Evolutionary conservation across 2,888 invertebrate species (phyloP), one percentile per base, ranked within the genome.

Genomic region (Yponomeuta evonymella): DNA sequence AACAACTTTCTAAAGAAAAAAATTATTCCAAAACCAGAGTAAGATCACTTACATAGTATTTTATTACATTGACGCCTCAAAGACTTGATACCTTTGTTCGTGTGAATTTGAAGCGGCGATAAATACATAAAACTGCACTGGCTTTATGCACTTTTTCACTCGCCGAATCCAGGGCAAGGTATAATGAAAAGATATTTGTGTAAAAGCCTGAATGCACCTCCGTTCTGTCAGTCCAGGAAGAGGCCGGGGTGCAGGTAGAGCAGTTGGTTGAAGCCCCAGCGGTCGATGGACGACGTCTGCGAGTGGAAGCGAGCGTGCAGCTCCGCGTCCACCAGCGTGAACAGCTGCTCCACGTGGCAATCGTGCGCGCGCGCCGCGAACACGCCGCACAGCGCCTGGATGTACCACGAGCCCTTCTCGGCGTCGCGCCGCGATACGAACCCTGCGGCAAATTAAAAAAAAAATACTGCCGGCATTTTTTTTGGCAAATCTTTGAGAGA

Each of bases 241-340:
- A 94, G 89, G 1, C 95, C 95, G 0, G 96, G 96, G 89, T 95
- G 95, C 74, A 96, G 93, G 82, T 93, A 96, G 65, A 95, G 93
- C 65, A 87, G 86, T 72, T 92, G 91, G 83, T 93, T 93, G 82
- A 96, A 95, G n/a, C 95, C 95, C 83, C 94, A 90, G 80, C 93
- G 93, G 78, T 94, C 94, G 72, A 93, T 93, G 76, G 93, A 93
- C 48, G 94, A 93, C 36, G 94, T 95, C 88, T 96, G 96, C 73
- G 92, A 79, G 58, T 82, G 80, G 84, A 82, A 86, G 72, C 76
- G 77, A 71, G 78, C 77, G 70, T 84, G 83, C 75, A 95, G 84
- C 75, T 83, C 78, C 67, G 81, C 73, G 79, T 95, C 94, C 66
- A 95, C 95, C 72, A 94, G 88, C 83, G 94, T 94, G 75, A 96